Evolutionary conservation across 2,797 vertebrate species (phyloP), one percentile per base, ranked within the genome.

Genomic region (Sebastes iracundus): DNA sequence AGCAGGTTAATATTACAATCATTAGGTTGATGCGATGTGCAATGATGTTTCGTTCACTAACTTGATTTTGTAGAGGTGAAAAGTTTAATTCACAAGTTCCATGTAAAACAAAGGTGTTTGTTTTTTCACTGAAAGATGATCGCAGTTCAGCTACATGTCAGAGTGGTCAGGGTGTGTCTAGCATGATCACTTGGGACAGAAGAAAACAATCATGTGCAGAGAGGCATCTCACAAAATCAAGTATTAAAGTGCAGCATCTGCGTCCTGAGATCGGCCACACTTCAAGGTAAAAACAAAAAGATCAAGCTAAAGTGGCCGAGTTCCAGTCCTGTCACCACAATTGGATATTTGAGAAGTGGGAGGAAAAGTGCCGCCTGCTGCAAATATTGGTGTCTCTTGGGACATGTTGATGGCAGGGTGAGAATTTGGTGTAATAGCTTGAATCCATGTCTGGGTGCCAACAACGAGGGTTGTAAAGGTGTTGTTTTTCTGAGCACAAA

Each of bases 1-100:
- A n/a, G 80, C 68, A 62, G 80, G 63, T 84, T 87, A 81, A 89
- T 77, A 77, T 66, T 69, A 52, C 46, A 80, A 64, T 80, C 83
- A 80, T 67, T 79, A 72, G 56, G 16, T 38, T 18, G 53, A 61
- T 33, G 60, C 59, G 25, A 16, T 63, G 53, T 63, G 46, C 53
- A 79, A 35, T 49, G 33, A 55, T 25, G 52, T 79, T 82, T 75
- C 64, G 33, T 71, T 71, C 6, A 10, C 38, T 32, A 7, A 27
- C 60, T 62, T 52, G 35, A 52, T 69, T 68, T 69, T 49, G 52
- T 7, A 5, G 6, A 65, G 23, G 32, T 52, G 61, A 76, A 76
- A 61, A 27, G 58, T 67, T 55, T 12, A 72, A 30, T 6, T 58
- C 30, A 49, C 7, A 22, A 4, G 27, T 20, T 58, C 7, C 12